Evolutionary conservation across 2,113 vertebrate species (phyloP), one percentile per base, ranked within the genome.

Genomic region (Chelonoidis abingdonii): DNA sequence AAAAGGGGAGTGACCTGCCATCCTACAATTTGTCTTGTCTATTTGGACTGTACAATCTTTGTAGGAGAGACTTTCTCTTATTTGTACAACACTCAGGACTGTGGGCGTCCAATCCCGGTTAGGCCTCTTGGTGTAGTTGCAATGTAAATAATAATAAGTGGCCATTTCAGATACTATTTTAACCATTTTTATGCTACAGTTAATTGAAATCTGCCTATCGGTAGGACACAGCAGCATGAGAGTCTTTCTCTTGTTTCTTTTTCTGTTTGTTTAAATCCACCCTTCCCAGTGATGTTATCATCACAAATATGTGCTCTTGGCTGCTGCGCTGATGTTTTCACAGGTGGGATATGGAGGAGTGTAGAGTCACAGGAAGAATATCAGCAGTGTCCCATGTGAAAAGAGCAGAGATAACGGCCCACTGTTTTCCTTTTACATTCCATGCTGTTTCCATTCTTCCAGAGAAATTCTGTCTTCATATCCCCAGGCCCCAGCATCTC

Each of bases 301-400:
- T 29, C 22, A 53, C 72, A 41, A 47, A 41, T 24, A 3, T 0
- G 44, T 14, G 69, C 88, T 81, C 22, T 7, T 65, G 78, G 92
- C 83, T 52, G 92, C 92, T 86, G 93, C 72, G 91, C 94, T 89
- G 94, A 31, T 97, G 97, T 94, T 97, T 96, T 92, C 93, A 86
- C 95, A 96, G 97, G 95, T 96, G 97, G 27, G 41, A 2, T 22
- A 54, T 0, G 9, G 27, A 0, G 57, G 29, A 53, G 80, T 1
- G 44, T 50, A 44, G 82, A 76, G 35, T 21, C 0, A 1, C 10
- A 9, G 75, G 80, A 82, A 52, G 5, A 82, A 84, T 83, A 10
- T 1, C 49, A 27, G 3, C 84, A 57, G 80, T 86, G 78, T 49
- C 59, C 75, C 72, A 65, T 29, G 0, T 17, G 92, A 85, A 93